Evolutionary conservation across 2,888 invertebrate species (phyloP).

Genomic region (Petrolisthes cinctipes): DNA sequence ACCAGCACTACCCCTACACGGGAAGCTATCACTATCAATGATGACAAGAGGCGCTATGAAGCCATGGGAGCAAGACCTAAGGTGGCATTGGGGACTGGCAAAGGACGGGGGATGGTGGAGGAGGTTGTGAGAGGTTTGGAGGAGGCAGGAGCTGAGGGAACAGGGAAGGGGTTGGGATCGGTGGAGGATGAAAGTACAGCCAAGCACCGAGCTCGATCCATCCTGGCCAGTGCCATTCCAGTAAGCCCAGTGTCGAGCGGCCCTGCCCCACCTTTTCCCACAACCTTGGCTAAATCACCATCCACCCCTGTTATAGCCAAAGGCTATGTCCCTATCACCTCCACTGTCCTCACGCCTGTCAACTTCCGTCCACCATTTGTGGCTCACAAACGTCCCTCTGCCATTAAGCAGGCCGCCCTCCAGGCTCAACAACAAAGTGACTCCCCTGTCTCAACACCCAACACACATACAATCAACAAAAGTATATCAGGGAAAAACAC

Average conservation of each 20-base stretch:
- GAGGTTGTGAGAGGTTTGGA: constrained; percentile 1
- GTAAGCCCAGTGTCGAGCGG: constrained; percentile 62
- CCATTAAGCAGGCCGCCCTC: constrained; percentile 33
- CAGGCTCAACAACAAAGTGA: neutral
- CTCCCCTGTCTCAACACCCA: neutral
- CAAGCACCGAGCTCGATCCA: constrained; percentile 60
- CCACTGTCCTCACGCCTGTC: constrained; percentile 54
- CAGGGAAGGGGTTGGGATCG: constrained; percentile 7
- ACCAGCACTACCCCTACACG: constrained; percentile 5
- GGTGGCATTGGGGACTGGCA: constrained; percentile 25
- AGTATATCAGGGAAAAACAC: neutral
- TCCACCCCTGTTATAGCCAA: constrained; percentile 50
- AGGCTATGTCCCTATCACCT: constrained; percentile 59
- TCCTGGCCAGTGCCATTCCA: constrained; percentile 62
- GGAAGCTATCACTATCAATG: constrained; percentile 2
- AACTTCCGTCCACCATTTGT: constrained; percentile 50
- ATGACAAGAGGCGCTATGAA: constrained; percentile 48
- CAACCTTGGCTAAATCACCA: constrained; percentile 18
- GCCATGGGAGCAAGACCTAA: constrained; percentile 60
- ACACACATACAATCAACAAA: neutral
- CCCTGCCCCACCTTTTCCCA: constrained; percentile 42
- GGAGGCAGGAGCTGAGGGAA: constrained; percentile 21
- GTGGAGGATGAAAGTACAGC: constrained; percentile 60
- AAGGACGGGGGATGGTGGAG: constrained; percentile 2
- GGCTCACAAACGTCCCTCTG: constrained; percentile 47